Evolutionary conservation across 35 echinoderm and acorn worm genomes (phyloP).

Genomic region (Heliocidaris tuberculata): DNA sequence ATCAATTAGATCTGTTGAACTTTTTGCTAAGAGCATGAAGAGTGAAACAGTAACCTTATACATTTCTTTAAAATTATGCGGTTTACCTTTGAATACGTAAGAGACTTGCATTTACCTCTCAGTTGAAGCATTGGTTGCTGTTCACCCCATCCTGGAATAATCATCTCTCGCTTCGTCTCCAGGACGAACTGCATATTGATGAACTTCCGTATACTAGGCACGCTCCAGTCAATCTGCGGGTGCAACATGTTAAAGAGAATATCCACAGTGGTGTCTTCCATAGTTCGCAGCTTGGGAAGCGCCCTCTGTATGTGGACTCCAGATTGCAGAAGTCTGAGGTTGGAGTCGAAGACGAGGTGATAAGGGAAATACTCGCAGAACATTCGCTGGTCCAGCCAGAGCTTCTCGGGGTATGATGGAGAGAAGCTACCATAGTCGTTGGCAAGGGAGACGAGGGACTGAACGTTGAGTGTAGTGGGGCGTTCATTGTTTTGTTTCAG

Average conservation of each 20-base stretch:
- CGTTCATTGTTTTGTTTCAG: conserved; percentile 44
- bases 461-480: neutral
- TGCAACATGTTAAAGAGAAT: conserved; percentile 90
- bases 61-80: no score
- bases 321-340: conserved; percentile 74
- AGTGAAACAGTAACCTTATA: no score
- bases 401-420: conserved; percentile 81
- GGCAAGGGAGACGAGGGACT: conserved; percentile 56
- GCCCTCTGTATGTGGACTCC: conserved; percentile 93
- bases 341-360: conserved; percentile 88
- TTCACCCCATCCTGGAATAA: conserved; percentile 69
- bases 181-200: conserved; percentile 98
- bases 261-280: conserved; percentile 68
- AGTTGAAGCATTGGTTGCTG: conserved; percentile 89
- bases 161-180: conserved; percentile 83
- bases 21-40: no score
- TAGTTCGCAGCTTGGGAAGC: conserved; percentile 64
- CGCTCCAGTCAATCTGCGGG: conserved; percentile 96
- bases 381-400: conserved; percentile 87
- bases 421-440: conserved; percentile 76
- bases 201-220: conserved; percentile 91
- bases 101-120: conserved; percentile 66
- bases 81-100: no score
- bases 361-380: conserved; percentile 98
- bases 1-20: no score